phyloP scores from a whole-genome alignment of 2,113 vertebrate genomes.

The Anoura caudifer region DNA sequence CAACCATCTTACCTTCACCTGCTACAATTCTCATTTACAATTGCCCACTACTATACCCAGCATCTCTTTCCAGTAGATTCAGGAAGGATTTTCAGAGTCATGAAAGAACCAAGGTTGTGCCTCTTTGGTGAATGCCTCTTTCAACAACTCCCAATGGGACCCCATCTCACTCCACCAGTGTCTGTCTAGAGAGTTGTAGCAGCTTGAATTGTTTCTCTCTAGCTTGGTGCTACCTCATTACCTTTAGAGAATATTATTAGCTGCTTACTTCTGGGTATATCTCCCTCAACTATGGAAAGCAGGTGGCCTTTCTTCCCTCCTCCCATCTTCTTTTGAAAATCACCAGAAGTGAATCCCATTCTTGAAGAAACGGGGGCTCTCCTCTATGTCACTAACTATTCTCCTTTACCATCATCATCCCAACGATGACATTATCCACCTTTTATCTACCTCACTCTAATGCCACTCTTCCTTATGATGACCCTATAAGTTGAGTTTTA shows the following conservation, averaged over 20 bases:
- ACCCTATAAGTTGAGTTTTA: neutral
- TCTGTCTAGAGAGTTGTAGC: neutral
- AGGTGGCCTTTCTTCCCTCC: neutral
- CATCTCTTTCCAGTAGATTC: neutral
- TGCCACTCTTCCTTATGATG: neutral
- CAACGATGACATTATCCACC: neutral
- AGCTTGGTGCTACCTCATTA: neutral
- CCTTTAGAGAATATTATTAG: neutral
- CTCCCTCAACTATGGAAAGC: neutral
- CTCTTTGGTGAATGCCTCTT: neutral
- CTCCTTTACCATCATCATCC: neutral
- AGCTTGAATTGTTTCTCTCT: neutral
- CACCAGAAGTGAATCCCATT: neutral
- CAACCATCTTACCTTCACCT: neutral
- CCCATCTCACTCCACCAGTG: neutral
- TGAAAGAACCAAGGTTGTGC: neutral
- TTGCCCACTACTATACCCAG: too few relatives aligned
- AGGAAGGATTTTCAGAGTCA: neutral
- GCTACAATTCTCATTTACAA: neutral
- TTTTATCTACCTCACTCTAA: neutral
- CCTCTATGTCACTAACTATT: neutral
- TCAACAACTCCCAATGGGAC: neutral
- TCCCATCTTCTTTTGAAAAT: neutral
- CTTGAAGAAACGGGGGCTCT: neutral
- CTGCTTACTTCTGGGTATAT: neutral